phyloP scores from a whole-genome alignment of 2,113 vertebrate species.

The Cynocephalus volans region DNA sequence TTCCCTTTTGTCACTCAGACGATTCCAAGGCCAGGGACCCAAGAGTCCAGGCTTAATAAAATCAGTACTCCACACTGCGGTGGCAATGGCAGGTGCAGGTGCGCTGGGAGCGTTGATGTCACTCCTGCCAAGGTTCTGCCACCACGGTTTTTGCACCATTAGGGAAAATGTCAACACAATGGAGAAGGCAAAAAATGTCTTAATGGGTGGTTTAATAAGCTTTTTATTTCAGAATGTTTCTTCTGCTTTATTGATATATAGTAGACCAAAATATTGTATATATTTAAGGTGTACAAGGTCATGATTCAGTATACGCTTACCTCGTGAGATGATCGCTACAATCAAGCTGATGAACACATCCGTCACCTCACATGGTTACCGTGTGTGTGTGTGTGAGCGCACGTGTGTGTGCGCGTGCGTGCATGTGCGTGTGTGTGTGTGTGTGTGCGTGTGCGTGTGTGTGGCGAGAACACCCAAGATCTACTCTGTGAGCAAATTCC shows the following conservation, averaged over 20 bases:
- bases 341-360: background rate
- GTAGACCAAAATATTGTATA: too few species aligned
- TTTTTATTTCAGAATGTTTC: background rate
- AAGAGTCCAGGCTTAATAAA: background rate
- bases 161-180: too few species aligned
- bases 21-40: background rate
- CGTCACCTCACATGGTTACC: too few species aligned
- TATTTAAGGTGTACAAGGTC: background rate
- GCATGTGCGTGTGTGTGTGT: too few species aligned
- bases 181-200: background rate
- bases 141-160: too few species aligned
- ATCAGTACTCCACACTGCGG: fast-evolving
- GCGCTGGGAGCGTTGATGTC: background rate
- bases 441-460: too few species aligned
- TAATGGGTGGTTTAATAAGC: background rate
- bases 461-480: background rate
- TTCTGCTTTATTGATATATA: background rate
- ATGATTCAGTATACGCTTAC: background rate
- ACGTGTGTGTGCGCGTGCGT: too few species aligned
- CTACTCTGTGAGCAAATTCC: background rate
- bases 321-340: background rate
- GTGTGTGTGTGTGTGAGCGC: background rate
- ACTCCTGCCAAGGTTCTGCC: background rate
- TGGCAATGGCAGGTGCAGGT: background rate
- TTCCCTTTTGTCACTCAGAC: too few species aligned